A percentile compares a stretch with the other conserved stretches of the same genome.
These are phyloP conservation scores for Trachelus tabidus DNA, from an alignment of 2,888 invertebrate genomes.

Conservation along the genomic window DNA sequence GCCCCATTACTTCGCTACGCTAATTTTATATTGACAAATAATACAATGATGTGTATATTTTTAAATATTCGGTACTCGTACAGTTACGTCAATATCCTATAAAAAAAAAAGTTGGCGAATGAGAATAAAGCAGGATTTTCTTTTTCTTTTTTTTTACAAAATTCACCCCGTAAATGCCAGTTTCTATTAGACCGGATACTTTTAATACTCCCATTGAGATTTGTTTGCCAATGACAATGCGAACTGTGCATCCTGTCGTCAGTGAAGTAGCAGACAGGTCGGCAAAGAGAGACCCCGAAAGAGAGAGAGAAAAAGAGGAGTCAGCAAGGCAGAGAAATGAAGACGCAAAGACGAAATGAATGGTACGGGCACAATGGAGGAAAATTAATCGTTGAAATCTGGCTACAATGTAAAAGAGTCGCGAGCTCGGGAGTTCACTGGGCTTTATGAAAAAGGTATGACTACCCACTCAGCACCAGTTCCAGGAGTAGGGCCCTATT, in stretches of 20 bases:
- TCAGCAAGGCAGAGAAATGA: conserved; percentile 6
- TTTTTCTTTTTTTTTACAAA: neutral
- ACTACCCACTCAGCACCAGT: conserved; percentile 38
- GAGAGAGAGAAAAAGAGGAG: conserved; percentile 11
- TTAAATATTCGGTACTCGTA: too few species aligned
- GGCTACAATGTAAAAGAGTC: conserved; percentile 63
- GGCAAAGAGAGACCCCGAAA: conserved; percentile 15
- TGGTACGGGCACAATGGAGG: conserved; percentile 51
- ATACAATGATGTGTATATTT: too few species aligned
- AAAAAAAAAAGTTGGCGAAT: neutral
- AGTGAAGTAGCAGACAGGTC: conserved; percentile 9
- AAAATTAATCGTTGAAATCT: conserved; percentile 65
- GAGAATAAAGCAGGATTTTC: neutral
- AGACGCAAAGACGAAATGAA: conserved; percentile 13
- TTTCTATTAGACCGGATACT: conserved; percentile 63
- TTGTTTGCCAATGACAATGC: conserved; percentile 65
- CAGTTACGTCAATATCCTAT: neutral
- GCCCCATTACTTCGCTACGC: too few species aligned
- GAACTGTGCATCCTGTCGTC: conserved; percentile 42
- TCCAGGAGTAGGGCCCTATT: too few species aligned
- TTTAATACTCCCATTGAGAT: conserved; percentile 63
- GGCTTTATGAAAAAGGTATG: conserved; percentile 59
- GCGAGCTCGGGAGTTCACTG: conserved; percentile 49
- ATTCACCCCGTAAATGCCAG: conserved; percentile 6
- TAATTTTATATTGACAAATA: too few species aligned